These are phyloP conservation scores for Micromesistius poutassou DNA, from an alignment of 2,797 vertebrate species.

Conservation along the genomic window DNA sequence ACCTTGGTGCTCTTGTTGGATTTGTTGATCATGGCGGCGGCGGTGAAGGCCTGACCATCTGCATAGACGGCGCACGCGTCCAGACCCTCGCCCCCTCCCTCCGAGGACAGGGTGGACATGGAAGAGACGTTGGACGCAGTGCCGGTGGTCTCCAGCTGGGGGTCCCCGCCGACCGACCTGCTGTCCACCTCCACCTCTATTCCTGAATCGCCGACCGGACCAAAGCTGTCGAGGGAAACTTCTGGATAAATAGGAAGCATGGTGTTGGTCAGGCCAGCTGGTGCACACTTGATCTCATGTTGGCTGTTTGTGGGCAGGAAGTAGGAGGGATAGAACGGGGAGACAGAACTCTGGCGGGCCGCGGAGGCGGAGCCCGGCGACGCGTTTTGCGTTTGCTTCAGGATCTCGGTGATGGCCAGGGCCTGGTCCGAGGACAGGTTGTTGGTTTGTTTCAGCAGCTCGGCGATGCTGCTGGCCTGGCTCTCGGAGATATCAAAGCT, in stretches of 20 bases:
- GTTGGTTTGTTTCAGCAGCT: conserved; percentile 4
- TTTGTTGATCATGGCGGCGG: conserved; percentile 85
- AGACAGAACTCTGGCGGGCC: conserved; percentile 34
- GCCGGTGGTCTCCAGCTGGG: conserved; percentile 89
- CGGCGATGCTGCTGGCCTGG: conserved; percentile 47
- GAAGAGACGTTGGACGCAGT: conserved; percentile 90
- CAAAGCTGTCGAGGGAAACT: conserved; percentile 82
- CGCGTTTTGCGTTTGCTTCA: not conserved
- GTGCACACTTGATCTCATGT: conserved; percentile 71
- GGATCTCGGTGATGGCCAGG: conserved; percentile 21
- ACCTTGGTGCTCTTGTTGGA: conserved; percentile 77
- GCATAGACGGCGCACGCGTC: conserved; percentile 89
- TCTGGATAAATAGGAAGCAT: conserved; percentile 80
- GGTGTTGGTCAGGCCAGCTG: conserved; percentile 78
- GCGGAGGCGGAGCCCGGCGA: not conserved
- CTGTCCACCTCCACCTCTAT: conserved; percentile 86
- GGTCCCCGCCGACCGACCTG: conserved; percentile 81
- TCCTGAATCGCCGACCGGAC: conserved; percentile 83
- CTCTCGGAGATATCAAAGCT: conserved; percentile 88
- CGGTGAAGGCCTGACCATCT: conserved; percentile 85
- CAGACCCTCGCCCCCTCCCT: conserved; percentile 78
- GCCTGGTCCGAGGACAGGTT: conserved; percentile 60
- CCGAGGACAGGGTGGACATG: conserved; percentile 88
- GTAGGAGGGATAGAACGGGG: conserved; percentile 60
- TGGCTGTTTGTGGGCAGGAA: conserved; percentile 15